These are phyloP conservation scores for Oncorhynchus gorbuscha DNA, from an alignment of 2,113 vertebrate genomes.

Conservation along the genomic window DNA sequence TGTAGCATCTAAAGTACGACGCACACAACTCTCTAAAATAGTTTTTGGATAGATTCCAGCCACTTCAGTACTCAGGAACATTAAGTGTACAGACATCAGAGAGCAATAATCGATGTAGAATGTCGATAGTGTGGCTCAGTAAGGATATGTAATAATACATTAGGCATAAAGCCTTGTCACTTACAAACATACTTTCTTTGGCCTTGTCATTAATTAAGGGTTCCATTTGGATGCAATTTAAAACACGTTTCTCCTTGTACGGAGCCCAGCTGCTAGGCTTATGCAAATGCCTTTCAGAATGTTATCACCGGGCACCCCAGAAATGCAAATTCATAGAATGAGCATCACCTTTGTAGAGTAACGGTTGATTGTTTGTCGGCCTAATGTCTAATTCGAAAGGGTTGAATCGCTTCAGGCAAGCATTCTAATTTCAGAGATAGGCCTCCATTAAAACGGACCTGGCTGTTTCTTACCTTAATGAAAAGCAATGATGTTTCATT, in stretches of 20 bases:
- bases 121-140: slow-evolving; percentile 27
- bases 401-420: slow-evolving; percentile 40
- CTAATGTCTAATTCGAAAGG: slow-evolving; percentile 60
- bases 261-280: slow-evolving; percentile 43
- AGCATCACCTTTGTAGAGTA: neutral
- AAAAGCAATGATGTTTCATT: slow-evolving; percentile 29
- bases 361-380: slow-evolving; percentile 55
- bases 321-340: neutral
- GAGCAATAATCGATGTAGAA: slow-evolving; percentile 35
- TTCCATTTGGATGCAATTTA: slow-evolving; percentile 65
- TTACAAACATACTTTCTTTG: slow-evolving; percentile 40
- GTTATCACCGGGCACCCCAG: slow-evolving; percentile 32
- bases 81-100: slow-evolving; percentile 22
- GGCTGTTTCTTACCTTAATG: slow-evolving; percentile 11
- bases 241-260: slow-evolving; percentile 56
- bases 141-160: slow-evolving; percentile 28
- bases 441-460: slow-evolving; percentile 44
- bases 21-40: slow-evolving; percentile 39
- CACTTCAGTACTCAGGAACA: slow-evolving; percentile 18
- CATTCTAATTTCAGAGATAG: slow-evolving; percentile 53
- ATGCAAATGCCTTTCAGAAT: slow-evolving; percentile 56
- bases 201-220: slow-evolving; percentile 43
- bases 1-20: slow-evolving; percentile 18
- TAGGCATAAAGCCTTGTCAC: neutral
- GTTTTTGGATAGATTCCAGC: slow-evolving; percentile 46